Evolutionary conservation across 1,140 invertebrate species (phyloP), one percentile per base, ranked within the genome.

Genomic region (Andricus grossulariae): DNA sequence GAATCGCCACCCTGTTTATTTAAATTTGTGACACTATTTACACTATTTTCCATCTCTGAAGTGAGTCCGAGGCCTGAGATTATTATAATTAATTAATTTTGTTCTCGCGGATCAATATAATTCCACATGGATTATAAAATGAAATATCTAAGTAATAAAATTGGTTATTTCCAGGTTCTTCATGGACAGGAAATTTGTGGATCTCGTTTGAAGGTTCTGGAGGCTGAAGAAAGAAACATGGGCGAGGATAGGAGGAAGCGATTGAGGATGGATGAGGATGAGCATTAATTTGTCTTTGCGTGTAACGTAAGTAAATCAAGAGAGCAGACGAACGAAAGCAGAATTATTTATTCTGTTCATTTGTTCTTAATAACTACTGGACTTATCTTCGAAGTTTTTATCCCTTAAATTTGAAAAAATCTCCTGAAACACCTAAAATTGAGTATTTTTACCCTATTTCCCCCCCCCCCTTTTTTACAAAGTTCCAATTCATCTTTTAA

Each of bases 101-200:
- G n/a, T n/a, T n/a, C n/a, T n/a, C n/a, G n/a, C n/a, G n/a, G n/a
- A n/a, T n/a, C n/a, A n/a, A 25, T 25, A 25, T 25, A 25, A 25
- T 0, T 32, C 5, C 25, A 0, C 25, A 32, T 5, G 3, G 25
- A 5, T 32, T 32, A 32, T 32, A 45, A 45, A 45, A 11, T 45
- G 39, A 45, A 45, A 45, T 45, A 45, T 45, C 39, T 11, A 45
- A 45, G 6, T 2, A 45, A 45, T 45, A 10, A 66, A 45, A 11
- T 66, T 71, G 32, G 16, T 76, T 78, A 45, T 79, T 88, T 86
- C 10, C 77, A 95, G 93, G 91, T 90, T 19, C 90, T 97, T 11
- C 96, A 99, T 88, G 97, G 96, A 5, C 95, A 96, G 77, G 95
- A 96, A 85, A 93, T 98, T 72, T 95, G 94, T 89, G 97, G 97